Evolutionary conservation across 1,140 invertebrate genomes (phyloP).

Genomic region (Centruroides sculpturatus): DNA sequence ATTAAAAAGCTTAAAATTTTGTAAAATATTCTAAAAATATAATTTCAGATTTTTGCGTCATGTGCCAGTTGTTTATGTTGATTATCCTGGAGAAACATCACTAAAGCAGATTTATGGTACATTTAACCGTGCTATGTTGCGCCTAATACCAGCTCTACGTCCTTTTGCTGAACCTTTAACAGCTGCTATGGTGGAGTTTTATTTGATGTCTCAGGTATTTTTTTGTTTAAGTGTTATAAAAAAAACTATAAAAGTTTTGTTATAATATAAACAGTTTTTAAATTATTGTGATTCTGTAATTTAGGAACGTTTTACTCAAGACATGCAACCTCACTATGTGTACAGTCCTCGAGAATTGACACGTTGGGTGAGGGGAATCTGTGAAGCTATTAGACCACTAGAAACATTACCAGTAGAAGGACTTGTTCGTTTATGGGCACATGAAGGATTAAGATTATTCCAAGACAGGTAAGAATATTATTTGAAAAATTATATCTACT

Average conservation of each 20-base stretch:
- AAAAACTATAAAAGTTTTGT: too few relatives aligned
- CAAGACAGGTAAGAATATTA: slow-evolving; percentile 45
- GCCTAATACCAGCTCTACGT: slow-evolving; percentile 73
- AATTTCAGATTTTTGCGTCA: slow-evolving; percentile 51
- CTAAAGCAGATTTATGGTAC: slow-evolving; percentile 97
- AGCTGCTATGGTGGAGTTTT: slow-evolving; percentile 98
- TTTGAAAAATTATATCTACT: neutral
- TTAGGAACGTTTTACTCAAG: slow-evolving; percentile 89
- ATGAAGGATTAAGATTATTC: slow-evolving; percentile 94
- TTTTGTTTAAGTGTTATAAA: too few relatives aligned
- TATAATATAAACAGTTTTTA: too few relatives aligned
- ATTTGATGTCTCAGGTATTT: slow-evolving; percentile 69
- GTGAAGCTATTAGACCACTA: slow-evolving; percentile 87
- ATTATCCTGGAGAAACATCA: slow-evolving; percentile 96
- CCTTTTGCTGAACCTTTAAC: slow-evolving; percentile 92
- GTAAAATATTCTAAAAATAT: too few relatives aligned
- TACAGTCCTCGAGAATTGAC: slow-evolving; percentile 99
- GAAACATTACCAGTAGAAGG: slow-evolving; percentile 85
- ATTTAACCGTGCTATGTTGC: slow-evolving; percentile 92
- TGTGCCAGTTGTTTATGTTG: slow-evolving; percentile 97
- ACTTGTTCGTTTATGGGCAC: slow-evolving; percentile 92
- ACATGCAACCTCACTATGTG: slow-evolving; percentile 99
- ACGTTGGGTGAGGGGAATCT: slow-evolving; percentile 96
- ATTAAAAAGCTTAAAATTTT: too few relatives aligned
- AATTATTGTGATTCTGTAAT: neutral